phyloP scores from a whole-genome alignment of 1,140 invertebrate genomes.

The Lethocerus indicus region DNA sequence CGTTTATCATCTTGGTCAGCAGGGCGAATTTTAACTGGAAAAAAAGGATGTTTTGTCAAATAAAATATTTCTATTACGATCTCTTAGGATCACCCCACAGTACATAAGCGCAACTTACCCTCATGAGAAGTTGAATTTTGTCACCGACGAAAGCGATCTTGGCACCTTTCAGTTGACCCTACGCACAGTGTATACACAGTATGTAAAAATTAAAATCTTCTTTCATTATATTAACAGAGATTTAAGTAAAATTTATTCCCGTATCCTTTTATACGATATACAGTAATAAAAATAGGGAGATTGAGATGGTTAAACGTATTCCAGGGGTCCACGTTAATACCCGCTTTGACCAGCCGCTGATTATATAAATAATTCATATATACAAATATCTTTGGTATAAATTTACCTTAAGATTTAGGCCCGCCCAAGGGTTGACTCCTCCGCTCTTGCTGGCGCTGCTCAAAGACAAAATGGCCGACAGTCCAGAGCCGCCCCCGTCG shows the following conservation, averaged over 20 bases:
- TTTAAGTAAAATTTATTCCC: background rate
- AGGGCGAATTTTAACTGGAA: too few species aligned
- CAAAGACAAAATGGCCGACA: conserved; percentile 8
- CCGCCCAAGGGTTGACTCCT: conserved; percentile 5
- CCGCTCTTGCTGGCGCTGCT: conserved; percentile 11
- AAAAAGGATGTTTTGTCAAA: too few species aligned
- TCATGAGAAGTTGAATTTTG: conserved; percentile 17
- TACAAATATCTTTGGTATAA: too few species aligned
- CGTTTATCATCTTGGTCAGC: too few species aligned
- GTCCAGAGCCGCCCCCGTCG: conserved; percentile 13
- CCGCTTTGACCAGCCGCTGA: conserved; percentile 3
- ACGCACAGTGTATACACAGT: conserved; percentile 7
- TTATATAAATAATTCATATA: too few species aligned
- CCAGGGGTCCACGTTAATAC: background rate
- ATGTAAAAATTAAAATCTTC: background rate
- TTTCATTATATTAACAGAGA: background rate
- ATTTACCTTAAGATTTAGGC: background rate
- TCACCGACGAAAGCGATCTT: conserved; percentile 16
- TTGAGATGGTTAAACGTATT: background rate
- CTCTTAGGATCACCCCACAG: too few species aligned
- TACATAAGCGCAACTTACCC: too few species aligned
- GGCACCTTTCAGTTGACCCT: conserved; percentile 13
- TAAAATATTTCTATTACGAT: too few species aligned
- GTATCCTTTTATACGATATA: background rate
- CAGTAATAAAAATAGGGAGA: background rate